Evolutionary conservation across 2,113 vertebrate genomes (phyloP).

Genomic region (Bubo scandiacus): DNA sequence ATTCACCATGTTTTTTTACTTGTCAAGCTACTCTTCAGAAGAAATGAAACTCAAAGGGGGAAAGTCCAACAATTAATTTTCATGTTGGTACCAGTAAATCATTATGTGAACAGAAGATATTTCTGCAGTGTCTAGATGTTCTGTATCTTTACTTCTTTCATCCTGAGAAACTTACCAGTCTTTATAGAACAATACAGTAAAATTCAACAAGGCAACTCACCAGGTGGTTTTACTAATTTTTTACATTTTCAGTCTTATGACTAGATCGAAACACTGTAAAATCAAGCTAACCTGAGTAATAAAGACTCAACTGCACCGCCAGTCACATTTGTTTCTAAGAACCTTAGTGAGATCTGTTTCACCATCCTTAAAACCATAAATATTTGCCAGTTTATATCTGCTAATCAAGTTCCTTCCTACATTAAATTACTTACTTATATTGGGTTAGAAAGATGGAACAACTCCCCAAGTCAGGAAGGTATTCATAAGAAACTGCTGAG

Average conservation of each 20-base stretch:
- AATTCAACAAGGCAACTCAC: neutral
- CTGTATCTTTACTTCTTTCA: neutral
- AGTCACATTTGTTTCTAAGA: neutral
- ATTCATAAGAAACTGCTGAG: rapidly evolving
- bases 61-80: neutral
- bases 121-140: neutral
- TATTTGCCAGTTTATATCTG: neutral
- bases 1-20: neutral
- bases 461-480: neutral
- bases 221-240: neutral
- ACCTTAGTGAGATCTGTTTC: neutral
- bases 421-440: neutral
- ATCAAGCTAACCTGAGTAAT: neutral
- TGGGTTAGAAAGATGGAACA: neutral
- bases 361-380: neutral
- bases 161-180: neutral
- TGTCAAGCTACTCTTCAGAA: neutral
- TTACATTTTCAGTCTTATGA: neutral
- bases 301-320: neutral
- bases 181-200: neutral
- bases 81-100: neutral
- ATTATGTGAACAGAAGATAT: neutral
- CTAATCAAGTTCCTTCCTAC: neutral
- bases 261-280: neutral
- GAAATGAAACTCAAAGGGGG: neutral